A percentile compares a stretch with the other conserved stretches of the same genome.
Evolutionary conservation across 2,888 invertebrate species (phyloP).

Genomic region (Machimus rusticus): DNA sequence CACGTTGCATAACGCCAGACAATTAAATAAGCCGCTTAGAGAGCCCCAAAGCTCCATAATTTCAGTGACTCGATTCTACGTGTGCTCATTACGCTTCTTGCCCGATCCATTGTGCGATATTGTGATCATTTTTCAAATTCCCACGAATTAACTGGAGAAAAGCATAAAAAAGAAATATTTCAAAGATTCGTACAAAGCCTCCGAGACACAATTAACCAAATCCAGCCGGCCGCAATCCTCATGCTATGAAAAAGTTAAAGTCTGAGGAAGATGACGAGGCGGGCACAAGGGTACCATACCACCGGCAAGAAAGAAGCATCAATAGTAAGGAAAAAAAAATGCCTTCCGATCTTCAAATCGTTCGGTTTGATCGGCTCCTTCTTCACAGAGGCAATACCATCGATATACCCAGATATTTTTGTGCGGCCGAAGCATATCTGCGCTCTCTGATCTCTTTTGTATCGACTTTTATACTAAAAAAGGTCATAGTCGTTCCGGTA

Average conservation of each 20-base stretch:
- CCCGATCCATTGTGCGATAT: not conserved
- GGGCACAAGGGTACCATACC: not conserved
- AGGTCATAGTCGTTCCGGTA: constrained; percentile 41
- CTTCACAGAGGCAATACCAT: not conserved
- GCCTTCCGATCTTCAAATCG: constrained; percentile 4
- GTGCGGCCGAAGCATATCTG: constrained; percentile 13
- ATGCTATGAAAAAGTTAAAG: not conserved
- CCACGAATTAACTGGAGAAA: constrained; percentile 18
- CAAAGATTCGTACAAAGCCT: constrained; percentile 15
- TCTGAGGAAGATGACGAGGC: not conserved
- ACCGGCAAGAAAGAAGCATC: not conserved
- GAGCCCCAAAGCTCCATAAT: not conserved
- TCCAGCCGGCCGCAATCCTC: not conserved
- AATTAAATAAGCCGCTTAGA: not conserved
- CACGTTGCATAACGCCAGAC: not conserved
- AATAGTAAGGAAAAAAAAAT: not conserved
- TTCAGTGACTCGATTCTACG: not conserved
- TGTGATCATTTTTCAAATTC: constrained; percentile 18
- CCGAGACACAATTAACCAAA: constrained; percentile 26
- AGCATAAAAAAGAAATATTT: not conserved
- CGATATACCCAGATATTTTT: not conserved
- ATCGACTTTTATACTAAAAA: constrained; percentile 25
- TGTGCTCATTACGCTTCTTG: not conserved
- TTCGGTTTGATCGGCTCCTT: not conserved
- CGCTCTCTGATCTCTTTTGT: constrained; percentile 30